Evolutionary conservation across 2,888 invertebrate genomes (phyloP), one percentile per base, ranked within the genome.

Genomic region (Dendrolimus houi): DNA sequence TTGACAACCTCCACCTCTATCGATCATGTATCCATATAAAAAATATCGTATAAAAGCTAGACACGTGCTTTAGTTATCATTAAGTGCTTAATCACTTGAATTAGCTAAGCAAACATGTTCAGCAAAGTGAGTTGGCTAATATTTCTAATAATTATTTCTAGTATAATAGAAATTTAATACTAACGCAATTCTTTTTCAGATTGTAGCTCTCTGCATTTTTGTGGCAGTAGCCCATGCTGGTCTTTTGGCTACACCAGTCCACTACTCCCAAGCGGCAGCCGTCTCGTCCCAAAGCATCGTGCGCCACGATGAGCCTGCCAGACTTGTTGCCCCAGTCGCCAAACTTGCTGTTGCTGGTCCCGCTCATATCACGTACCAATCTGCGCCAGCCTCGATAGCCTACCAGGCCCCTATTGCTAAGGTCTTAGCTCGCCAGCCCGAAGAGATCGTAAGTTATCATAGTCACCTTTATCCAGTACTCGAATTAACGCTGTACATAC

Each of bases 231-330:
- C 64, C 56, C 68, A 67, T 53, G 74, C 72, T 0, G 74, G 72
- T 57, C 67, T 75, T 57, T 61, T 66, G 62, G 65, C 70, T 40
- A 66, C 64, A 57, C 60, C 71, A 10, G 58, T 53, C 13, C 63
- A 62, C 53, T 64, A 68, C 60, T 71, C 71, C 13, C 58, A 70
- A 9, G 75, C 76, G 47, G 65, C 65, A 12, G 74, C 73, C 41
- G 71, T 77, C 40, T 79, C 75, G 56, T 77, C 67, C 40, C 73
- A 69, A 65, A 76, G 71, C 68, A 70, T 71, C 64, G 67, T 69
- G 47, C 71, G 78, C 59, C 76, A 56, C 52, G 56, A 69, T 66
- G 69, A 69, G 47, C 55, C 53, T 41, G 59, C 60, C n/a, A 62
- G 14, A 41, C 41, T 42, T 12, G 47, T 47, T 41, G 59, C 62